phyloP scores from a whole-genome alignment of 1,140 invertebrate species.

The Ganaspis sp. region DNA sequence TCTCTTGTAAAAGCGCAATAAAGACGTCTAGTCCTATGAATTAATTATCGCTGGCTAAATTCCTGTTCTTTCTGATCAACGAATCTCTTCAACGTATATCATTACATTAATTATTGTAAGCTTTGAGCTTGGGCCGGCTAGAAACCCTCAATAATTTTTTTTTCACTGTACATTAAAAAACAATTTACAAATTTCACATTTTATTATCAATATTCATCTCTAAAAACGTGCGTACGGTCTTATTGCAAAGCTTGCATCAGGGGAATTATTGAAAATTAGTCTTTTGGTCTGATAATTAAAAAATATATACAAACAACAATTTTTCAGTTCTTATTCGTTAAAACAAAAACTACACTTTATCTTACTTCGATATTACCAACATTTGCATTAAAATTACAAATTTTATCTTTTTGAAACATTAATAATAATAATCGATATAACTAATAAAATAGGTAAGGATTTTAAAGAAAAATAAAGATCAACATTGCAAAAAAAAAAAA shows the following conservation, averaged over 20 bases:
- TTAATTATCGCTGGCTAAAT: constrained; percentile 53
- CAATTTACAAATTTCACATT: constrained; percentile 30
- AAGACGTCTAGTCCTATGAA: constrained; percentile 63
- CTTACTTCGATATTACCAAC: neutral
- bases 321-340: constrained; percentile 12
- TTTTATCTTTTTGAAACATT: too few species aligned
- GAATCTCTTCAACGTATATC: constrained; percentile 41
- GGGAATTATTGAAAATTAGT: constrained; percentile 6
- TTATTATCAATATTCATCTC: constrained; percentile 12
- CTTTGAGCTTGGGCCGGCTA: constrained; percentile 65
- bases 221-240: constrained; percentile 28
- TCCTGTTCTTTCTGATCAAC: constrained; percentile 38
- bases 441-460: too few species aligned
- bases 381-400: too few species aligned
- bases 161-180: constrained; percentile 29
- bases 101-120: constrained; percentile 69
- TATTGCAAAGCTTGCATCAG: neutral
- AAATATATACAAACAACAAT: neutral
- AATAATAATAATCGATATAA: too few species aligned
- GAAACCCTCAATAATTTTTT: constrained; percentile 31
- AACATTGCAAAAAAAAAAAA: neutral
- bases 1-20: constrained; percentile 62
- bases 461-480: too few species aligned
- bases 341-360: neutral
- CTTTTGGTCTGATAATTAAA: neutral